Base-by-base conservation (phyloP, 1,140 invertebrate species). In the Doryteuthis pealeii region DNA sequence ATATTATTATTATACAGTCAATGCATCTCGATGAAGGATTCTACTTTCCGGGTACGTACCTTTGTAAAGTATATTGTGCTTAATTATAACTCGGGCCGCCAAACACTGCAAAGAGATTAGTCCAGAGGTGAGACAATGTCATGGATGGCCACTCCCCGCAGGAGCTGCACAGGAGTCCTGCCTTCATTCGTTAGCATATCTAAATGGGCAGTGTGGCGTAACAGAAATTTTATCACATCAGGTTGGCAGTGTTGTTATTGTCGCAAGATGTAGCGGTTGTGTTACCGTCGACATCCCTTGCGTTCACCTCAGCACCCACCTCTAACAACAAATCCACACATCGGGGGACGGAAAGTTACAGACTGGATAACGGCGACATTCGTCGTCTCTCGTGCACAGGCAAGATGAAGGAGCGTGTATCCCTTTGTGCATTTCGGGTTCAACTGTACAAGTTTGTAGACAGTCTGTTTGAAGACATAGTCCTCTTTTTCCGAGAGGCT, bases 401-500 rank as follows among this genome's bases (percentile, higher is more conserved):
- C 94, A 77, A 97, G 90, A 87, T 96, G 95, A 70, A 97, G 88
- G 10, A 93, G 91, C n/a, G 93, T 93, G 87, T 95, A 94, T 4
- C 93, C 93, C 78, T 92, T 91, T 22, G 90, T 68, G 89, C 92
- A 89, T 40, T 89, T 89, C 22, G 93, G 92, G 83, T 93, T 92
- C 81, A 95, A 89, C 86, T 92, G 92, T 31, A 96, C 92, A 65
- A 97, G 90, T 75, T 92, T 88, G 83, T 90, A 91, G 49, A 90
- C 88, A 70, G 83, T 83, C 80, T 88, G 82, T 78, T 87, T 87
- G 91, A 94, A 72, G 32, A 73, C 82, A 70, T 76, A 79, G 75
- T 90, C 84, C 32, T 88, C 83, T 10, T 83, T 76, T 12, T 80
- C 83, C 26, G 71, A 75, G 54, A 85, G 72, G 30, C 79, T 77